Evolutionary conservation across 2,113 vertebrate species (phyloP).

Genomic region (Collichthys lucidus): DNA sequence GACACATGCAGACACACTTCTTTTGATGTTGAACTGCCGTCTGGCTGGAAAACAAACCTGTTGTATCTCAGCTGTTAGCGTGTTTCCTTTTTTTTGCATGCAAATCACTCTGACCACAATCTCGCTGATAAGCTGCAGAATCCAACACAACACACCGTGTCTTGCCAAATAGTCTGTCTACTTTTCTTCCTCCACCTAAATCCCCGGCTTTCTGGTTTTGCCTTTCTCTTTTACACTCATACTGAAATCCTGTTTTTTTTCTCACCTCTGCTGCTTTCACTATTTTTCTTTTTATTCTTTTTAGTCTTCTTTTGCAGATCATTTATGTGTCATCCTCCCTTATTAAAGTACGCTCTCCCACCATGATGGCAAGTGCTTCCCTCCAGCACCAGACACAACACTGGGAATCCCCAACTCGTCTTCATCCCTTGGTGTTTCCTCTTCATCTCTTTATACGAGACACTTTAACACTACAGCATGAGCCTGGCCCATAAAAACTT

Average conservation of each 20-base stretch:
- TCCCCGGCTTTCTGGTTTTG: slow-evolving; percentile 40
- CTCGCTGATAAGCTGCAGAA: slow-evolving; percentile 54
- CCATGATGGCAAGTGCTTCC: slow-evolving; percentile 17
- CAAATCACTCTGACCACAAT: slow-evolving; percentile 45
- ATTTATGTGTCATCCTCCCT: slow-evolving; percentile 10
- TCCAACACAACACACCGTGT: background rate
- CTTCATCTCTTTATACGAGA: slow-evolving; percentile 13
- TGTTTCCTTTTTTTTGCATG: slow-evolving; percentile 9
- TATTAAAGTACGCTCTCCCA: slow-evolving; percentile 15
- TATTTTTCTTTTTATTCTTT: background rate
- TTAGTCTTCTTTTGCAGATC: background rate
- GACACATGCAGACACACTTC: slow-evolving; percentile 34
- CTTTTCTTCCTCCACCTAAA: slow-evolving; percentile 31
- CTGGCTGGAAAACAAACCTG: slow-evolving; percentile 57
- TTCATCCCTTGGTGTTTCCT: background rate
- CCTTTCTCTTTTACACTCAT: slow-evolving; percentile 29
- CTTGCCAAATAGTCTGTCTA: slow-evolving; percentile 45
- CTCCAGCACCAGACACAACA: slow-evolving; percentile 46
- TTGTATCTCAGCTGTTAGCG: slow-evolving; percentile 37
- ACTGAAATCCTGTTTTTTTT: background rate
- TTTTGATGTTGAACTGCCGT: slow-evolving; percentile 40
- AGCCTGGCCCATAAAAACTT: background rate
- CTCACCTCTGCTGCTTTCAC: slow-evolving; percentile 1
- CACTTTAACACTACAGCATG: background rate
- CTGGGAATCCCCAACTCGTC: slow-evolving; percentile 48